Evolutionary conservation across 1,140 invertebrate species (phyloP).

Genomic region (Cylas formicarius): DNA sequence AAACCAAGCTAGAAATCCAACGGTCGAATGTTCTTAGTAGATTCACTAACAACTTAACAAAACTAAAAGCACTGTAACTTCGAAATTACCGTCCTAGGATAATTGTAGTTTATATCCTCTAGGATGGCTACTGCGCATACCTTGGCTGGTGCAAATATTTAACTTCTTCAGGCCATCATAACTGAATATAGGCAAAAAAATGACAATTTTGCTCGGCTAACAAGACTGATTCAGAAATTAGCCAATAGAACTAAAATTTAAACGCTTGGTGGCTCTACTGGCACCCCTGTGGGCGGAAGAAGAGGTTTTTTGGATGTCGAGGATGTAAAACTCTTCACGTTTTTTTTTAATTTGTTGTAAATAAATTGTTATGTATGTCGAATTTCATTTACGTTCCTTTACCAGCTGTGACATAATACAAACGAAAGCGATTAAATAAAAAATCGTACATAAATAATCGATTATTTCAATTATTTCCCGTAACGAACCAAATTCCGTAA

Average conservation of each 20-base stretch:
- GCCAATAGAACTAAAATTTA: not conserved
- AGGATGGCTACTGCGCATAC: conserved; percentile 20
- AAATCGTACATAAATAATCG: too few species aligned
- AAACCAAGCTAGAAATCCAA: conserved; percentile 4
- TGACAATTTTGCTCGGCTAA: conserved; percentile 11
- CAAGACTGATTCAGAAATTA: not conserved
- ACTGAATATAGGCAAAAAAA: conserved; percentile 14
- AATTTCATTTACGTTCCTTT: too few species aligned
- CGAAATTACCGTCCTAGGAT: conserved; percentile 17
- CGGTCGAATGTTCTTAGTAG: too few species aligned
- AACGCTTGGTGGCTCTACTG: not conserved
- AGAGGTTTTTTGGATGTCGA: conserved; percentile 8
- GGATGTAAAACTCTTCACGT: conserved; percentile 4
- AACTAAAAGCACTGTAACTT: conserved; percentile 10
- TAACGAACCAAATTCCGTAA: too few species aligned
- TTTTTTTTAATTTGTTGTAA: conserved; percentile 9
- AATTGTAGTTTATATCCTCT: conserved; percentile 24
- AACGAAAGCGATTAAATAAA: too few species aligned
- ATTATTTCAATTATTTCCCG: too few species aligned
- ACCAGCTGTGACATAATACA: too few species aligned
- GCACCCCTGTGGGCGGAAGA: conserved; percentile 3
- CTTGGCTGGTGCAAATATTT: conserved; percentile 18
- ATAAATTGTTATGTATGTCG: too few species aligned
- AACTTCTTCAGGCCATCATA: conserved; percentile 23
- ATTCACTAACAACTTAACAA: not conserved